These are phyloP conservation scores for Steinernema hermaphroditum DNA, from an alignment of 2,888 invertebrate genomes.

Conservation along the genomic window DNA sequence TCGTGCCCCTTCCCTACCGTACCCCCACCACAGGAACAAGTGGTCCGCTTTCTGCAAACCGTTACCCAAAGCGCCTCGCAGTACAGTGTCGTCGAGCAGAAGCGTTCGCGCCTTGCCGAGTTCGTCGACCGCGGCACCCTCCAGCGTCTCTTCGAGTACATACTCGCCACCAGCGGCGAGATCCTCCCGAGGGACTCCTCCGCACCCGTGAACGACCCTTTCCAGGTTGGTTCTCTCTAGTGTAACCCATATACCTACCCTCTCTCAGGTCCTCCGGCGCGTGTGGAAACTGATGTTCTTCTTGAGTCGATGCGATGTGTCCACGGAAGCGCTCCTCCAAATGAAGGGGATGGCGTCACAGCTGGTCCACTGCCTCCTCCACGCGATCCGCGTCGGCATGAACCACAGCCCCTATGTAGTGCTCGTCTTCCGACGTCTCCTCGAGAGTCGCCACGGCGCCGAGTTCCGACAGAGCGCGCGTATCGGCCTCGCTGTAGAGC, in stretches of 20 bases:
- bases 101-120: background rate
- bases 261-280: background rate
- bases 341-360: background rate
- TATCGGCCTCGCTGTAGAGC: background rate
- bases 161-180: background rate
- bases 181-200: background rate
- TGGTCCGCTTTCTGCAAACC: background rate
- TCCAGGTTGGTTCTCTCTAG: background rate
- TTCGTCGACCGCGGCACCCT: background rate
- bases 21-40: background rate
- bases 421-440: background rate
- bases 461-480: background rate
- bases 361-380: background rate
- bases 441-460: constrained; percentile 9
- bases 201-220: background rate
- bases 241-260: background rate
- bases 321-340: background rate
- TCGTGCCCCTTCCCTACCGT: background rate
- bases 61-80: background rate
- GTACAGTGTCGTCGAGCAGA: background rate
- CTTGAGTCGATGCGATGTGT: background rate
- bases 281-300: background rate
- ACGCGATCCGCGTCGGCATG: background rate
- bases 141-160: background rate
- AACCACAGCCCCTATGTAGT: background rate